Base-by-base conservation (phyloP, 2,797 vertebrate species). In the Yasuhikotakia modesta region DNA sequence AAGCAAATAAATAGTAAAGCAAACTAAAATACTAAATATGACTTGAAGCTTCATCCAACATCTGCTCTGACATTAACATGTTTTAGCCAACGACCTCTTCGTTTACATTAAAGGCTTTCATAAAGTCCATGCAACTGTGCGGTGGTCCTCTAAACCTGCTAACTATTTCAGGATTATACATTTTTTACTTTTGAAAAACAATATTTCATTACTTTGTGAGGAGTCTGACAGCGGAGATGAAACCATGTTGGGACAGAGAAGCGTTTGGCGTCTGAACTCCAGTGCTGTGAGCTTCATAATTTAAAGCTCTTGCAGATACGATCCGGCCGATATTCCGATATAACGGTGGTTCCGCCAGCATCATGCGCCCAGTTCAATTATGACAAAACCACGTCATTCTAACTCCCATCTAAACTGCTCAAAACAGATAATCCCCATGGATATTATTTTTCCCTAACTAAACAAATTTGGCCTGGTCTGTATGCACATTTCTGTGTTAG, bases 231-330 rank as follows among this genome's bases (percentile, higher is more conserved):
- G 14, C 32, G 45, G 53, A 3, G 16, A 53, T 74, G 24, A 65
- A 65, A 43, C 57, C 22, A 48, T 61, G 22, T 73, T 65, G 52
- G 19, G 60, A 53, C 52, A 45, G 22, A 30, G 63, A 63, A 24
- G 27, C 69, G n/a, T 84, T 73, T 82, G 80, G 50, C 48, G 19
- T 64, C 35, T 72, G 61, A 43, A 35, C 57, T 61, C 57, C 70
- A 83, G 84, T 86, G 87, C 87, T 87, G 85, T 86, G 80, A 85
- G 82, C 86, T 87, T 50, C 86, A 78, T 79, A 82, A 84, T 32
- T 64, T 81, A 90, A 87, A 90, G 73, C 78, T 79, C 48, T 82
- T 55, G 73, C 63, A 64, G 27, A 66, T 16, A 35, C 12, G 32
- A 46, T 45, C 24, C 6, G 16, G 45, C 24, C 32, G 43, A 63